These are phyloP conservation scores for Dreissena rostriformis DNA, from an alignment of 1,140 invertebrate species.

Conservation along the genomic window DNA sequence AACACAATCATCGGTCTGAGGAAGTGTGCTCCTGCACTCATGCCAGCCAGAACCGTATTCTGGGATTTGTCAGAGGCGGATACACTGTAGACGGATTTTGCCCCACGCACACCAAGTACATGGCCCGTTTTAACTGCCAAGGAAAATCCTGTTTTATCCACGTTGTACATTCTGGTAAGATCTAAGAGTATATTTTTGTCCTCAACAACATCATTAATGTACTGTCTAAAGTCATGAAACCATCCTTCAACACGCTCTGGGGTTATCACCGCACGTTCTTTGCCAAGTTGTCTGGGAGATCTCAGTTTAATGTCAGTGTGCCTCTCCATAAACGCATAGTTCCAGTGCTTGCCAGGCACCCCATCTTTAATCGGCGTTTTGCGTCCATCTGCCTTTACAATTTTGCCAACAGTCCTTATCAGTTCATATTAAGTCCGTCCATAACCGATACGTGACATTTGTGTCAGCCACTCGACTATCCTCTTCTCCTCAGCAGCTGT, in stretches of 20 bases:
- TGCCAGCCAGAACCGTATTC: constrained; percentile 8
- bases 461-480: too few species aligned
- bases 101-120: constrained; percentile 11
- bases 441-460: too few species aligned
- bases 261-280: constrained; percentile 21
- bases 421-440: too few species aligned
- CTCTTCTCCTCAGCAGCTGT: too few species aligned
- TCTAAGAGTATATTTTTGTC: not conserved
- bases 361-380: constrained; percentile 6
- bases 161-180: constrained; percentile 18
- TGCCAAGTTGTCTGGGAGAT: constrained; percentile 33
- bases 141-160: constrained; percentile 6
- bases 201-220: not conserved
- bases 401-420: too few species aligned
- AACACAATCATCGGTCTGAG: constrained; percentile 21
- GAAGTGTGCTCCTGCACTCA: constrained; percentile 27
- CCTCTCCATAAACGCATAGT: constrained; percentile 21
- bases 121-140: constrained; percentile 9
- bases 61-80: constrained; percentile 37
- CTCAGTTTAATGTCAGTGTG: constrained; percentile 22
- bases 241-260: constrained; percentile 15
- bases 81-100: constrained; percentile 27
- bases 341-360: constrained; percentile 20
- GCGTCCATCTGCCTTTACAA: too few species aligned
- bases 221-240: constrained; percentile 18